Conservation (phyloP, 2,113 vertebrate species). For the Pseudonaja textilis region DNA sequence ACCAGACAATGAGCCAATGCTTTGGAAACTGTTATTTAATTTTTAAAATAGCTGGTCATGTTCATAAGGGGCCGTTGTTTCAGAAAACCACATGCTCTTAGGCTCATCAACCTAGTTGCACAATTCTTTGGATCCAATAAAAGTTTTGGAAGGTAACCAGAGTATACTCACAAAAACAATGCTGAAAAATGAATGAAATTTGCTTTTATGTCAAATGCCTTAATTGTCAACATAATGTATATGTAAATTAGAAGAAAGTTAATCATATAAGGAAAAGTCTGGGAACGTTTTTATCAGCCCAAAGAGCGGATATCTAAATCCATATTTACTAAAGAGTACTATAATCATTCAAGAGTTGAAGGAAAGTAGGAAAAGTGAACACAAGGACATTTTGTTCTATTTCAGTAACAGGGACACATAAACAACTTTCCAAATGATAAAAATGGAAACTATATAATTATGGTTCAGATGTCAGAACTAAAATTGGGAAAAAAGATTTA, state of each 20-base stretch:
- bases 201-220: background rate
- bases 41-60: background rate
- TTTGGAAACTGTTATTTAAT: background rate
- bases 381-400: conserved; percentile 40
- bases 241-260: background rate
- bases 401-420: conserved; percentile 54
- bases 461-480: conserved; percentile 51
- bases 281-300: conserved; percentile 30
- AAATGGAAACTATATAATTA: conserved; percentile 59
- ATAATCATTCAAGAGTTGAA: conserved; percentile 46
- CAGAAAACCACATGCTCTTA: background rate
- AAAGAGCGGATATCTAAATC: conserved; percentile 36
- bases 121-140: background rate
- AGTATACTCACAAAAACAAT: background rate
- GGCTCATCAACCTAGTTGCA: background rate
- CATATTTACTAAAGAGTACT: conserved; percentile 28
- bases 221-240: background rate
- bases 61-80: background rate
- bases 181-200: background rate
- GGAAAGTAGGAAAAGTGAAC: conserved; percentile 48
- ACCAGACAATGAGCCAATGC: too few relatives aligned
- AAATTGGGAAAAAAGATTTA: conserved; percentile 48
- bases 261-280: background rate
- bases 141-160: background rate
- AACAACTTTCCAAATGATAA: conserved; percentile 54